These are phyloP conservation scores for Rhea pennata DNA, from an alignment of 2,113 vertebrate genomes.

Conservation along the genomic window DNA sequence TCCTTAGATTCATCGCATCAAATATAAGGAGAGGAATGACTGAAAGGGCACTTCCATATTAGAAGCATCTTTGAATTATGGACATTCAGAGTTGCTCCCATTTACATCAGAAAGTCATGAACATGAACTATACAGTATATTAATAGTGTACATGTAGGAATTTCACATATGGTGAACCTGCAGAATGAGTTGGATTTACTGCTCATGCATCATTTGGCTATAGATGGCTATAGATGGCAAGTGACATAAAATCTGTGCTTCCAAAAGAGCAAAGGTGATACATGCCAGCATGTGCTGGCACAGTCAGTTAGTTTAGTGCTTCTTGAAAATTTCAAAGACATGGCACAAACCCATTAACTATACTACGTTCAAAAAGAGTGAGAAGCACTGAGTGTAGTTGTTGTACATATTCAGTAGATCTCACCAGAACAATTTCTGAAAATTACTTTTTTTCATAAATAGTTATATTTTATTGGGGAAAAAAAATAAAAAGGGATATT, in stretches of 20 bases:
- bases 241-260: not conserved
- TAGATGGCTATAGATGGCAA: not conserved
- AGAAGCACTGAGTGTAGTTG: not conserved
- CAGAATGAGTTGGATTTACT: not conserved
- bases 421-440: not conserved
- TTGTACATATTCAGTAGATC: not conserved
- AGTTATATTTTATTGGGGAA: not conserved
- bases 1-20: too few relatives aligned
- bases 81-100: not conserved
- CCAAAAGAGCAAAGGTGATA: not conserved
- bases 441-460: not conserved
- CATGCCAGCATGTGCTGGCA: fast-evolving
- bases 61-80: not conserved
- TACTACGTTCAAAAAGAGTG: not conserved
- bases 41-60: not conserved
- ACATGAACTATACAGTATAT: not conserved
- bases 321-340: not conserved
- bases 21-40: too few relatives aligned
- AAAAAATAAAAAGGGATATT: not conserved
- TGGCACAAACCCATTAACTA: not conserved
- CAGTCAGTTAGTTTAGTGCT: not conserved
- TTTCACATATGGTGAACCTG: not conserved
- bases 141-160: not conserved
- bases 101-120: not conserved
- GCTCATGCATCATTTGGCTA: not conserved